Percentiles rank a stretch among this genome's conserved stretches.
Evolutionary conservation across 2,797 vertebrate genomes (phyloP).

Genomic region (Diglossa cyanea): DNA sequence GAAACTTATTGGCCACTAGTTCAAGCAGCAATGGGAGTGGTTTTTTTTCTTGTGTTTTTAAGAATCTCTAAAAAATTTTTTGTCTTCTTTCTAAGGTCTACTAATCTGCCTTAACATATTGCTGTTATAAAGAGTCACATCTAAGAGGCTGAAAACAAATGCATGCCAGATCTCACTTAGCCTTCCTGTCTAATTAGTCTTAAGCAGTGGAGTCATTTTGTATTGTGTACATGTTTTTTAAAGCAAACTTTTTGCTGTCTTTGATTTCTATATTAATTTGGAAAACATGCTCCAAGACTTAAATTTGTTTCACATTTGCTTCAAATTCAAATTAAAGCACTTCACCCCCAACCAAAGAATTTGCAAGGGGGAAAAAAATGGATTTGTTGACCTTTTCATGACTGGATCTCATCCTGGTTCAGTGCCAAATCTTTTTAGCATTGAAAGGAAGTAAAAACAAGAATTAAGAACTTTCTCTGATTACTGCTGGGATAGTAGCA

Average conservation of each 20-base stretch:
- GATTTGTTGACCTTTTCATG: constrained; percentile 12
- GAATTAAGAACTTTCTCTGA: constrained; percentile 52
- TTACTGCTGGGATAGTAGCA: neutral
- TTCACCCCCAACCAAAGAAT: neutral
- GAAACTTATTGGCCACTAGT: neutral
- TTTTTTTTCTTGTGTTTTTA: neutral
- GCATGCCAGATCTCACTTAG: neutral
- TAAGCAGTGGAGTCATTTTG: neutral
- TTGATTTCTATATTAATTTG: constrained; percentile 45
- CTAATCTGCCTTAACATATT: neutral
- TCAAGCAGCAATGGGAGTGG: neutral
- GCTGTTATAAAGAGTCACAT: neutral
- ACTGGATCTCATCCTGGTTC: constrained; percentile 23
- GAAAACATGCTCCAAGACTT: neutral
- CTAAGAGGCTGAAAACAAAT: neutral
- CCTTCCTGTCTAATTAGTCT: neutral
- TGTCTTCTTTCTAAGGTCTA: neutral
- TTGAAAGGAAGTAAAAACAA: constrained; percentile 45
- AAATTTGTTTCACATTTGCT: constrained; percentile 49
- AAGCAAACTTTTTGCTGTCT: neutral
- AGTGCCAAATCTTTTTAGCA: neutral
- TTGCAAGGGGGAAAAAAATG: neutral
- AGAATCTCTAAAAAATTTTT: neutral
- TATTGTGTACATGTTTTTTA: neutral
- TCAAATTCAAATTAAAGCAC: constrained; percentile 13